Conservation (phyloP, 2,797 vertebrate genomes). For the Xenopus petersii region DNA sequence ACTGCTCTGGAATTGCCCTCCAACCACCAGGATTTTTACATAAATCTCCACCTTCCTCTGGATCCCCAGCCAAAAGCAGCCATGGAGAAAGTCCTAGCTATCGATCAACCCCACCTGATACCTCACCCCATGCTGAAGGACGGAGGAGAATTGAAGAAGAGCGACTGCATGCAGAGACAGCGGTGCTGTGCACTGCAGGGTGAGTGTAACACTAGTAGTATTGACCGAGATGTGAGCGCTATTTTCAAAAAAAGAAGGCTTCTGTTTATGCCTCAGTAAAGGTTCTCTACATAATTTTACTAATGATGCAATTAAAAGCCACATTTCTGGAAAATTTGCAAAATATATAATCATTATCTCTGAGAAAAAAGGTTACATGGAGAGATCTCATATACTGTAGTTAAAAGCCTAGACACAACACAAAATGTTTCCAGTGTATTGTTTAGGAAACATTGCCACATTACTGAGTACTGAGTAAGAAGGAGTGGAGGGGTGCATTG, state of each 20-base stretch:
- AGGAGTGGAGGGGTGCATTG: too few relatives aligned
- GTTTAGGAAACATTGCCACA: slow-evolving; percentile 7
- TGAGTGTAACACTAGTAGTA: slow-evolving; percentile 73
- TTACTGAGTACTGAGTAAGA: slow-evolving; percentile 21
- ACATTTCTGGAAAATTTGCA: too few relatives aligned
- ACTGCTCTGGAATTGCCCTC: slow-evolving; percentile 89
- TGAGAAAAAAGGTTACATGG: too few relatives aligned
- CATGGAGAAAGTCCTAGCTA: slow-evolving; percentile 80
- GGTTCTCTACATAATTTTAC: too few relatives aligned
- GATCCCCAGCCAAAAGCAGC: slow-evolving; percentile 86
- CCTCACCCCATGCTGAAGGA: slow-evolving; percentile 88
- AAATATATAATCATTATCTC: too few relatives aligned
- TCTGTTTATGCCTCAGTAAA: neutral
- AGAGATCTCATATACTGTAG: too few relatives aligned
- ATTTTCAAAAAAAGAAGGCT: too few relatives aligned
- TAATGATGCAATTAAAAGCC: too few relatives aligned
- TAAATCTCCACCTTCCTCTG: slow-evolving; percentile 86
- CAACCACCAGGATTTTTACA: slow-evolving; percentile 90
- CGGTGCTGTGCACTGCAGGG: slow-evolving; percentile 90
- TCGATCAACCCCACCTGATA: slow-evolving; percentile 84
- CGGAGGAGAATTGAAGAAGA: slow-evolving; percentile 91
- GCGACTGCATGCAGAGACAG: slow-evolving; percentile 91
- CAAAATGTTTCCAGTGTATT: too few relatives aligned
- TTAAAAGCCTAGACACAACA: neutral
- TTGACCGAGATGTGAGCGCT: neutral